Evolutionary conservation across 2,113 vertebrate genomes (phyloP).

Genomic region (Columba livia): DNA sequence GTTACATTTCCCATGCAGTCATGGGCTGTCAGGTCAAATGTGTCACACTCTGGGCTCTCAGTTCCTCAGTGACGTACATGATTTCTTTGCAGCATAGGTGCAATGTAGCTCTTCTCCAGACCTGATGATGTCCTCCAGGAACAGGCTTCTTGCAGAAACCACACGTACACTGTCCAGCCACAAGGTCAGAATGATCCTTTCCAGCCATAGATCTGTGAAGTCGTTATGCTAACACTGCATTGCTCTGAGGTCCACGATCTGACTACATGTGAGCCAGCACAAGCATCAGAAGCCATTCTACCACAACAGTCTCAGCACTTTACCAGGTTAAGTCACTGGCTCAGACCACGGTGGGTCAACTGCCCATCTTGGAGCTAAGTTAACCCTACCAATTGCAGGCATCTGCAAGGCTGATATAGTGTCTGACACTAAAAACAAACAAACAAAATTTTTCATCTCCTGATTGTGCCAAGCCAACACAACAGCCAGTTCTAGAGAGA

Average conservation of each 20-base stretch:
- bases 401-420: neutral
- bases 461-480: neutral
- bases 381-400: neutral
- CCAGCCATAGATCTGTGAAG: neutral
- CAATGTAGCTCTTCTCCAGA: neutral
- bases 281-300: neutral
- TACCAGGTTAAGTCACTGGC: neutral
- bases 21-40: neutral
- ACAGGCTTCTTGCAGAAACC: neutral
- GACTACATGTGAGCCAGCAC: neutral
- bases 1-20: neutral
- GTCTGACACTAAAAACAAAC: neutral
- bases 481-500: neutral
- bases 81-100: neutral
- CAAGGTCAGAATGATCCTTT: neutral
- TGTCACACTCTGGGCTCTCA: neutral
- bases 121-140: neutral
- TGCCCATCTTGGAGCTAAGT: neutral
- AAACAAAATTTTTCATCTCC: neutral
- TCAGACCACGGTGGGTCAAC: neutral
- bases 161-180: neutral
- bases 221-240: neutral
- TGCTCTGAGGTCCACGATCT: neutral
- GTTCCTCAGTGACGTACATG: neutral
- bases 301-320: accelerated